Conservation (phyloP, 2,113 vertebrate species). For the Aspiorhynchus laticeps region DNA sequence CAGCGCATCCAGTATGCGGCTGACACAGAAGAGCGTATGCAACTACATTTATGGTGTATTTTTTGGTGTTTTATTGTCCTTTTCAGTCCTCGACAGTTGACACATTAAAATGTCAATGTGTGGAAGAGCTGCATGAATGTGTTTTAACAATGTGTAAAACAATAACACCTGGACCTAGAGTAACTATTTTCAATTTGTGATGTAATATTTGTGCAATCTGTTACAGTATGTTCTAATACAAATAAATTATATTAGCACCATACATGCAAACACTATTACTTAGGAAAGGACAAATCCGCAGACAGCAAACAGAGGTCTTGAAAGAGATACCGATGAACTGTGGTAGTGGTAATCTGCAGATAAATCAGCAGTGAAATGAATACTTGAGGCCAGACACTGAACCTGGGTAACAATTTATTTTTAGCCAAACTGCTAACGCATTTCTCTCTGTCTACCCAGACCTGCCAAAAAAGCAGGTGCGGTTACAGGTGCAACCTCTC, state of each 20-base stretch:
- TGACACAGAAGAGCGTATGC: too few relatives aligned
- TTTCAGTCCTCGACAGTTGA: neutral
- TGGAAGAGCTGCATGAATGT: neutral
- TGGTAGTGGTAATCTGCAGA: neutral
- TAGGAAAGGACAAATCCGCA: neutral
- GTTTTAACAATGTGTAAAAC: neutral
- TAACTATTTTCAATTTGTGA: neutral
- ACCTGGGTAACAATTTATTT: slow-evolving; percentile 49
- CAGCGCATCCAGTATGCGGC: too few relatives aligned
- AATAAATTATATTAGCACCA: neutral
- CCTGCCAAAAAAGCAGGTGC: slow-evolving; percentile 42
- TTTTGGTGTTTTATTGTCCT: neutral
- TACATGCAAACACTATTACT: neutral
- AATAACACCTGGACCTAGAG: neutral
- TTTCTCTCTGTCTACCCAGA: slow-evolving; percentile 48
- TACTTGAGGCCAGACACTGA: slow-evolving; percentile 41
- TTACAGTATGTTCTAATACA: neutral
- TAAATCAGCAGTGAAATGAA: slow-evolving; percentile 32
- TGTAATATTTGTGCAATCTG: neutral
- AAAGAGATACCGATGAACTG: neutral
- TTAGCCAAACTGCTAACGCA: slow-evolving; percentile 48
- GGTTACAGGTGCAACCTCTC: slow-evolving; percentile 1
- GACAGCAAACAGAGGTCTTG: neutral
- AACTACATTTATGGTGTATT: neutral
- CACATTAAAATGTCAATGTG: neutral